These are phyloP conservation scores for Taeniopygia guttata DNA, from an alignment of 2,797 vertebrate genomes.

Conservation along the genomic window DNA sequence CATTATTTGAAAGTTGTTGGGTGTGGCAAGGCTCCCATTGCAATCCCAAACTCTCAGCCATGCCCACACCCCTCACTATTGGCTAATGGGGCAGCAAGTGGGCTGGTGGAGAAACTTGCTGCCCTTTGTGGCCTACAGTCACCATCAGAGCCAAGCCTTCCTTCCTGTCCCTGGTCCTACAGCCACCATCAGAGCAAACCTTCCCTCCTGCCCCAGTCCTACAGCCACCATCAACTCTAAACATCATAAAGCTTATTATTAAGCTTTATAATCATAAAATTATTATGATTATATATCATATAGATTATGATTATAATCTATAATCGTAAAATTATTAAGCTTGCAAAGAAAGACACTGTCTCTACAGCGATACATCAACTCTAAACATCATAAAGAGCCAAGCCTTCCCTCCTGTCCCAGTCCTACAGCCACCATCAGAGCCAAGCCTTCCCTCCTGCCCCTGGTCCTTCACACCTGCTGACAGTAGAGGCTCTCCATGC, in stretches of 20 bases:
- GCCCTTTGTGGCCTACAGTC: not conserved
- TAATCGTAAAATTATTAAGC: no score
- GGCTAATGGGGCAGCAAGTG: not conserved
- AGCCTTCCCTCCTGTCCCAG: not conserved
- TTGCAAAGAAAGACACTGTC: no score
- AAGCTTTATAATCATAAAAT: no score
- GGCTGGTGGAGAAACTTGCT: not conserved
- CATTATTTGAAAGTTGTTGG: not conserved
- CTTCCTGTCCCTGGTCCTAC: not conserved
- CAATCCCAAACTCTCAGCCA: accelerated
- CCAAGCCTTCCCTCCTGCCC: not conserved
- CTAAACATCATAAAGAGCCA: no score
- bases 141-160: not conserved
- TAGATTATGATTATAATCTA: no score
- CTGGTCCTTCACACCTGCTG: not conserved
- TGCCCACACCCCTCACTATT: accelerated
- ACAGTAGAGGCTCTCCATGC: not conserved
- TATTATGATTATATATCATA: no score
- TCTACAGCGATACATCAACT: no score
- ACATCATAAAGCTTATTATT: no score
- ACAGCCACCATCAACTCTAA: no score
- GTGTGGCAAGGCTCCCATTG: not conserved
- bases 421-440: not conserved
- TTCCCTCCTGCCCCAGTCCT: not conserved
- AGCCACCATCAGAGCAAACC: not conserved